Base-by-base conservation (phyloP, 2,113 vertebrate genomes). In the Zosterops japonicus region DNA sequence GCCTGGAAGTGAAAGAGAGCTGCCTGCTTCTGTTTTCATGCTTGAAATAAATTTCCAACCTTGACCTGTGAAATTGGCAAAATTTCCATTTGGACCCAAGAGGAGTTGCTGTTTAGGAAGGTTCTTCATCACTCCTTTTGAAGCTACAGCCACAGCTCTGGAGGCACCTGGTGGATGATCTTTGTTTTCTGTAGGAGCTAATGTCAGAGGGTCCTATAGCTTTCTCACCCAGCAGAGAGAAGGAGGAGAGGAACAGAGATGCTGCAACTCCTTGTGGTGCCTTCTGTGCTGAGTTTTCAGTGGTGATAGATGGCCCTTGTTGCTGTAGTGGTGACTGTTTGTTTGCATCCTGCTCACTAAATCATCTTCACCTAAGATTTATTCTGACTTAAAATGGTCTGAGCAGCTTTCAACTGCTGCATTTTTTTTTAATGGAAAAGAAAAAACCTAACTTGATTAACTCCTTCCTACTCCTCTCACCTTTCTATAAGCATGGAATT, bases 1-100 rank as follows among this genome's bases (percentile, higher is more conserved):
- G 35, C 35, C 47, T 92, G 71, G 55, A 94, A 96, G 74, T 94
- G 56, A 89, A 86, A 82, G 90, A 83, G 85, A 92, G 68, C 76
- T 94, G 71, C 71, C 71, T 92, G 71, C 76, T 92, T 83, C 52
- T 74, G 79, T 86, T 93, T 90, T 61, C 3, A 3, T 90, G 47
- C 61, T 92, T 80, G 52, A 77, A 67, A 86, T 92, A 4, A 35
- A 83, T 95, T 90, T 90, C 72, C 36, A 60, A 12, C 44, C 35
- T 83, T 28, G 13, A 74, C 67, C 77, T 0, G 1, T 36, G 72
- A 94, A 72, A 78, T 6, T 56, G 69, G 47, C 49, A 94, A 41
- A 41, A 56, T 63, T 72, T 69, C 39, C 1, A 0, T 83, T 86
- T 90, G 88, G 69, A 88, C 56, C 33, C 36, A 77, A 55, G 76